A percentile compares a stretch with the other conserved stretches of the same genome.
phyloP scores from a whole-genome alignment of 2,888 invertebrate genomes.

The Bhutanitis thaidina region DNA sequence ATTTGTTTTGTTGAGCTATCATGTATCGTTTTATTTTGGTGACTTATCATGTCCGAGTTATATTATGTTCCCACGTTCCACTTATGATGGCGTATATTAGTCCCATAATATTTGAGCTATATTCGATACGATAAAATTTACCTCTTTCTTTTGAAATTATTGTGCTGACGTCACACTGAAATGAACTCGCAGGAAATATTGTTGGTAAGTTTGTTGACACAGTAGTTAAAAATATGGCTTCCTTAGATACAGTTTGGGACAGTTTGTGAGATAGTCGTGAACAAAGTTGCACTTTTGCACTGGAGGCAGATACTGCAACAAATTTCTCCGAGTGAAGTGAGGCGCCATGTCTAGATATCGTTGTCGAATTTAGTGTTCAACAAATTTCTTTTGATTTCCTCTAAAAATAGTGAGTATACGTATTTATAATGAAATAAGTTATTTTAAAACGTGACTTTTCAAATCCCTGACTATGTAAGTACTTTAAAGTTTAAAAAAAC shows the following conservation, averaged over 20 bases:
- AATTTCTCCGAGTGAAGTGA: constrained; percentile 36
- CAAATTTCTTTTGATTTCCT: no score
- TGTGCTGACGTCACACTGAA: constrained; percentile 49
- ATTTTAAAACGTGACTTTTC: no score
- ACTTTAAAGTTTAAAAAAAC: no score
- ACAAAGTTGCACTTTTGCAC: constrained; percentile 57
- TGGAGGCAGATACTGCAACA: constrained; percentile 43
- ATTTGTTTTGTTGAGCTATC: constrained; percentile 20
- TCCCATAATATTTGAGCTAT: constrained; percentile 23
- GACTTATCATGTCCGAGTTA: constrained; percentile 8
- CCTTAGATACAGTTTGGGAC: constrained; percentile 49
- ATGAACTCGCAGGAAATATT: constrained; percentile 50
- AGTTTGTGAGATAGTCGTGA: constrained; percentile 42
- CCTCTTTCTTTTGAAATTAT: constrained; percentile 43
- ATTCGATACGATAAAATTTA: constrained; percentile 29
- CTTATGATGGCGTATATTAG: background rate
- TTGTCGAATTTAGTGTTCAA: no score
- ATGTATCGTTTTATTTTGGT: constrained; percentile 19
- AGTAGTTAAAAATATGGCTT: constrained; percentile 52
- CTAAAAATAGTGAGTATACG: no score
- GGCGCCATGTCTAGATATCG: constrained; percentile 6
- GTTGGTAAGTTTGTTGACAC: constrained; percentile 58
- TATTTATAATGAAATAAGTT: no score
- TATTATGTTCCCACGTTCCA: constrained; percentile 22
- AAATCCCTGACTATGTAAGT: no score